Percentiles rank a stretch among this genome's conserved stretches.
These are phyloP conservation scores for Onychomys leucogaster DNA, from an alignment of 2,797 vertebrate genomes.

Conservation along the genomic window DNA sequence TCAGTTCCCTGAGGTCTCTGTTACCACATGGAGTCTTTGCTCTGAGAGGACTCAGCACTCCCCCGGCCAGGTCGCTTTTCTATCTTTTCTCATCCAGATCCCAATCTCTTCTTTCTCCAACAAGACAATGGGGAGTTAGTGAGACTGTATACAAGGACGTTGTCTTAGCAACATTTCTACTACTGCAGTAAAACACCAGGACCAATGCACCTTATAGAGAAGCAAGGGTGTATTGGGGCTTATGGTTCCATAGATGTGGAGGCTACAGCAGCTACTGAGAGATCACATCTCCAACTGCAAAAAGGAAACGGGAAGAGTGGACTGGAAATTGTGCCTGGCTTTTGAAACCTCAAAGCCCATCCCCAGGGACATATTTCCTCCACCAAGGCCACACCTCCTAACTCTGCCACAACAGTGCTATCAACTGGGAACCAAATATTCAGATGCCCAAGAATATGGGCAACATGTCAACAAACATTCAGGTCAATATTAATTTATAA, in stretches of 20 bases:
- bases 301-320: neutral
- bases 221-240: neutral
- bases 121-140: neutral
- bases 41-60: neutral
- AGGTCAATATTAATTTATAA: neutral
- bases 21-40: neutral
- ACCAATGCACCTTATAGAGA: neutral
- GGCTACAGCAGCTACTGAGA: neutral
- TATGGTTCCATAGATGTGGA: neutral
- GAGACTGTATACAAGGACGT: neutral
- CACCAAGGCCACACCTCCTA: neutral
- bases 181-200: too few species aligned
- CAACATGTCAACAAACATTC: neutral
- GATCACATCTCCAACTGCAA: neutral
- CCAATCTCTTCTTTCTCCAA: neutral
- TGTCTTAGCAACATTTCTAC: neutral
- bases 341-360: neutral
- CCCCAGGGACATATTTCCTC: neutral
- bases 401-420: neutral
- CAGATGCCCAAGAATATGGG: neutral
- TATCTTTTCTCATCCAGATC: neutral
- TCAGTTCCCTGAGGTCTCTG: neutral
- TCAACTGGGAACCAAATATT: neutral
- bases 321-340: neutral
- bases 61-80: neutral